A percentile compares a stretch with the other conserved stretches of the same genome.
These are phyloP conservation scores for Indicator indicator DNA, from an alignment of 2,113 vertebrate genomes.

Conservation along the genomic window DNA sequence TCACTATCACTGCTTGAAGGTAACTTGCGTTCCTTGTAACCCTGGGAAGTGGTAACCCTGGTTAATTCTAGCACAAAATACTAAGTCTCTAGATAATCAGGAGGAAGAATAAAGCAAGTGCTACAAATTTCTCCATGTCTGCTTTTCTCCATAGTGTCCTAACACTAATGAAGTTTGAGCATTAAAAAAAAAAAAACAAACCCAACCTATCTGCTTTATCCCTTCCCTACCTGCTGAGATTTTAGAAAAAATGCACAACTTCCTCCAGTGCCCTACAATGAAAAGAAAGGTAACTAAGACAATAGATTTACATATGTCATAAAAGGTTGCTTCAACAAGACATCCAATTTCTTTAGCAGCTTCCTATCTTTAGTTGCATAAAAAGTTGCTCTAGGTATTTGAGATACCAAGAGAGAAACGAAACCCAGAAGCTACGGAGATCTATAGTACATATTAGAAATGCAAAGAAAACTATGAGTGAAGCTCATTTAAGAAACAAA, in stretches of 20 bases:
- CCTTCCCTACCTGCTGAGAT: background rate
- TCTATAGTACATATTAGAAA: background rate
- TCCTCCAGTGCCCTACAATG: background rate
- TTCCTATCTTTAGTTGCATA: background rate
- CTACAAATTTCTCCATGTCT: background rate
- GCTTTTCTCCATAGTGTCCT: background rate
- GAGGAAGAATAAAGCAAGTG: background rate
- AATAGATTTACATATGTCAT: background rate
- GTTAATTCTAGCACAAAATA: background rate
- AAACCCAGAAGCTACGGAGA: accelerated
- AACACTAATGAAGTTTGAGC: background rate
- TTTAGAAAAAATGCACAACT: background rate
- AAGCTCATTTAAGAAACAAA: background rate
- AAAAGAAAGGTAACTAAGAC: background rate
- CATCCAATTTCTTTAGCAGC: background rate
- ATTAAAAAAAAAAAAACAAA: background rate
- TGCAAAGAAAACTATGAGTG: background rate
- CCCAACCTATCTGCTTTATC: background rate
- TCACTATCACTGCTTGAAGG: background rate
- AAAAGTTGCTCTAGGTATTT: background rate
- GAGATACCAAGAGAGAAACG: background rate
- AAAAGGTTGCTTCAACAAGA: background rate
- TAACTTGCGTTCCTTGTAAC: background rate
- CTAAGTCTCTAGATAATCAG: background rate
- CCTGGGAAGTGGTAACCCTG: background rate